Base-by-base conservation (phyloP, 2,797 vertebrate species). In the Xiphorhynchus erythropygius region DNA sequence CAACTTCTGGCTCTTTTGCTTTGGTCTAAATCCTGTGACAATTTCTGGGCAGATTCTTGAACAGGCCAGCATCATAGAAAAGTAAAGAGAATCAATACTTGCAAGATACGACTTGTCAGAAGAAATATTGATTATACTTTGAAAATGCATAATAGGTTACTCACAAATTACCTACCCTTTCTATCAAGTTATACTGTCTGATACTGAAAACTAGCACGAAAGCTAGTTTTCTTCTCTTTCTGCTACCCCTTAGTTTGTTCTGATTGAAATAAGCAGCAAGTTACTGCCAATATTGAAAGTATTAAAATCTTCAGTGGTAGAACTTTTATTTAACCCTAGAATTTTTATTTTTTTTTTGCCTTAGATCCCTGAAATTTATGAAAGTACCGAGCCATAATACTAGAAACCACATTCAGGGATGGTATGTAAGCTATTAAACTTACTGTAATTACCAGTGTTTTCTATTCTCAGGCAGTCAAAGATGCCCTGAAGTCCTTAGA, bases 1-100 rank as follows among this genome's bases (percentile, higher is more conserved):
- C 94, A 89, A 83, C 77, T 81, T 89, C 41, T 60, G 56, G n/a
- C 60, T 86, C 21, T 87, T 92, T 84, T 81, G 53, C 78, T 79
- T 67, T 74, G 50, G 35, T 77, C 68, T 81, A 90, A 95, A 85
- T 84, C 49, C 55, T 67, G 25, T 49, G 49, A 46, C 24, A 56
- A 84, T 90, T 93, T 96, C 80, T 76, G 39, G 53, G 70, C 25
- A 80, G 41, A 62, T 83, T 91, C 42, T 73, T 92, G 53, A 91
- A 55, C 37, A 67, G 37, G 17, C 28, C n/a, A 24, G 52, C 11
- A 50, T 28, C 32, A n/a, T 55, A 14, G 30, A 41, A 42, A 4
- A 50, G 62, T 74, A 70, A 28, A 68, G 28, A 80, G 42, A 70
- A 46, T 42, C 55, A 82, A n/a, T 94, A 25, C 37, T 81, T 91